Base-by-base conservation (phyloP, 2,797 vertebrate species). In the Hemitrygon akajei region DNA sequence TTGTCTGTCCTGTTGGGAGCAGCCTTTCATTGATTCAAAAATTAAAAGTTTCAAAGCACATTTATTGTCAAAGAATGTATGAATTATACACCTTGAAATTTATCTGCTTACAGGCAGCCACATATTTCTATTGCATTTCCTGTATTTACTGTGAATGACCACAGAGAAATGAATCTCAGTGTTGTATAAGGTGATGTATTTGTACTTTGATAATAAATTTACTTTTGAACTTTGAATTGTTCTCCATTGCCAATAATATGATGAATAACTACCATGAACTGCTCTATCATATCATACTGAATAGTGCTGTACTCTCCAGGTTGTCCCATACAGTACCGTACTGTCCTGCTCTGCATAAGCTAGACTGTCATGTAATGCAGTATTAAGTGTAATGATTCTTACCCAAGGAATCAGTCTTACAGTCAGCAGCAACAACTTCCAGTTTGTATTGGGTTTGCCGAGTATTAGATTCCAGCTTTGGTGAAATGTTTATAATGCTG, bases 401-500 rank as follows among this genome's bases (percentile, higher is more conserved):
- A 97, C 97, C 97, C 96, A 97, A 95, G 5, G 94, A 95, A 95
- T 97, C 96, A 94, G 95, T 96, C 96, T 96, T 97, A 95, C 96
- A 96, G 94, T 97, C 96, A 7, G 96, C 95, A 4, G 97, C 97
- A 94, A 97, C 97, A 95, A 97, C 97, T 95, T 97, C 97, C 94
- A 97, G 96, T 94, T 97, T 96, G 96, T 97, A 97, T 95, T 95
- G 95, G 94, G 95, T 95, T 94, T 94, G 95, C 0, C 95, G 96
- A 81, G 73, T 94, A 95, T 97, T 97, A 93, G 96, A 95, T 93
- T 96, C 96, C 94, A 97, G 95, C 80, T 94, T 94, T 0, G 96
- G 96, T 30, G 96, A 97, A 95, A 97, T 97, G 95, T 97, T 97
- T 96, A 97, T 97, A 94, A 97, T 97, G 96, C 96, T 97, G 89